Evolutionary conservation across 2,888 invertebrate species (phyloP), one percentile per base, ranked within the genome.

Genomic region (Girardia tigrina): DNA sequence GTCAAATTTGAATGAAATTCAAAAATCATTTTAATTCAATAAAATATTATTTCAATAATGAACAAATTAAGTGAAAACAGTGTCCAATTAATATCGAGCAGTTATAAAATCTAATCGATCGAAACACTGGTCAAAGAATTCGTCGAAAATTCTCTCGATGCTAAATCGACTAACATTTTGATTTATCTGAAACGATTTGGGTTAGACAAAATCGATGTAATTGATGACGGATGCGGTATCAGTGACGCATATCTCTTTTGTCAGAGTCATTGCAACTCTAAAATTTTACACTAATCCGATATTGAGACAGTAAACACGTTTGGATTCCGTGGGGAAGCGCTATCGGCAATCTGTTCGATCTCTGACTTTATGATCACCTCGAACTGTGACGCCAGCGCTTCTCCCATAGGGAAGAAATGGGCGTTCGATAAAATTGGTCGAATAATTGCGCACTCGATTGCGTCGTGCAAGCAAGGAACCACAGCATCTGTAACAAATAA

Each of bases 81-180:
- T 23, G 82, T 83, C 0, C 83, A 83, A 77, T 79, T 81, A 71
- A 84, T 86, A 42, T 85, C 85, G 77, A 85, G 86, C 83, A 85
- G 86, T 1, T 84, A 86, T 79, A 86, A 86, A 42, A 84, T 87
- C 2, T 80, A 94, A 26, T 92, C 89, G 80, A 85, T 97, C 79
- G 90, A 91, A 12, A 89, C 90, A 73, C 95, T 94, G 28, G 89
- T 97, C 0, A 97, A 98, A 84, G 98, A 98, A 85, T 86, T 98
- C 56, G 89, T 98, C 0, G 98, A 98, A 86, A 98, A 98, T 84
- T 89, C 93, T 36, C 86, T 98, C 70, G 98, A 98, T 87, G 95
- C 97, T 28, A 90, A 90, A 23, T 92, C 95, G 20, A 91, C 90
- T 0, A 88, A 87, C 78, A 88, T 98, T 79, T 88, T 82, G 28